Conservation (phyloP, 2,888 invertebrate species). For the Spisula solida region DNA sequence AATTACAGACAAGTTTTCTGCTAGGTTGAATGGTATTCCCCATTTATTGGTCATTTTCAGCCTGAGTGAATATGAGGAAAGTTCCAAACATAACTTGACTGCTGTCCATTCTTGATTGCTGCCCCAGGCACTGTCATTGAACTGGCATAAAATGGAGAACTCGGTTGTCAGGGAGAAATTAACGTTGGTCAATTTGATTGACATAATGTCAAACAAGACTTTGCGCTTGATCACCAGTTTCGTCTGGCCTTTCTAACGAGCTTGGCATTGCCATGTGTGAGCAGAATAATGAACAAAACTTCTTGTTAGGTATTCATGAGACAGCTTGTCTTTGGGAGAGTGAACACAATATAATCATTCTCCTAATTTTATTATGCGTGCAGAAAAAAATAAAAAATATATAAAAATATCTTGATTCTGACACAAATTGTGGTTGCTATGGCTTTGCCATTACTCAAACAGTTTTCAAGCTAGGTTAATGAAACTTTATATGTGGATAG, state of each 20-base stretch:
- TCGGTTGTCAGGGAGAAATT: constrained; percentile 30
- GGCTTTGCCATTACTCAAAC: too few relatives aligned
- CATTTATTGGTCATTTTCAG: constrained; percentile 2
- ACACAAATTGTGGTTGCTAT: too few relatives aligned
- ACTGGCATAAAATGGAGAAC: not conserved
- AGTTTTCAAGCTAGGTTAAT: too few relatives aligned
- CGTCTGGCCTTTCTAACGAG: constrained; percentile 22
- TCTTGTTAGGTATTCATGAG: not conserved
- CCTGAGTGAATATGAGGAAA: not conserved
- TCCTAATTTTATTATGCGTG: not conserved
- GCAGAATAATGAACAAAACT: not conserved
- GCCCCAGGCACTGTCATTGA: not conserved
- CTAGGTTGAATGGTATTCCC: too few relatives aligned
- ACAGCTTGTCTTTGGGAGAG: not conserved
- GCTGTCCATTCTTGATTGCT: not conserved
- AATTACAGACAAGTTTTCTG: too few relatives aligned
- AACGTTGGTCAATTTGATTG: constrained; percentile 34
- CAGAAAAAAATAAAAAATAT: too few relatives aligned
- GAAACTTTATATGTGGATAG: too few relatives aligned
- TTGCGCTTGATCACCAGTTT: not conserved
- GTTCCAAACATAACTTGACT: not conserved
- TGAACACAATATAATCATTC: not conserved
- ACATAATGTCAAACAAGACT: constrained; percentile 30
- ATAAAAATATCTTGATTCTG: too few relatives aligned
- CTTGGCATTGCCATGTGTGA: not conserved